phyloP scores from a whole-genome alignment of 2,888 invertebrate species.

The Nemoura dubitans region DNA sequence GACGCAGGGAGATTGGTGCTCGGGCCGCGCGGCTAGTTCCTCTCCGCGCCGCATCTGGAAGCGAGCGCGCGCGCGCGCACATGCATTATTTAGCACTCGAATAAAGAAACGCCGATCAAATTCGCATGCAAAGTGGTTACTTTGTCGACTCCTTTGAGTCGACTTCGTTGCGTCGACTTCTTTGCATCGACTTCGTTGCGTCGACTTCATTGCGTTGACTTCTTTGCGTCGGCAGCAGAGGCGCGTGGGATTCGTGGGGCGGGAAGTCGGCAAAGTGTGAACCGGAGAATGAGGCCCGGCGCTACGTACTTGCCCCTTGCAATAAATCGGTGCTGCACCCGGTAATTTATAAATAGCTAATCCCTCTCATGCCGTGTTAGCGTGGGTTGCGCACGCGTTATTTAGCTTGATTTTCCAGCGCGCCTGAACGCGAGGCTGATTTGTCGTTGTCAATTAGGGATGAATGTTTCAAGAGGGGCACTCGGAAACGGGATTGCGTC shows the following conservation, averaged over 20 bases:
- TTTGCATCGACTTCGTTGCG: too few relatives aligned
- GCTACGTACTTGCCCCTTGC: not conserved
- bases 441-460: too few relatives aligned
- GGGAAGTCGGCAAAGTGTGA: not conserved
- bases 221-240: not conserved
- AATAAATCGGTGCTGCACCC: not conserved
- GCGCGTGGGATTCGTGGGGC: not conserved
- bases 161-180: too few relatives aligned
- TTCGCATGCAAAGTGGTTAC: constrained; percentile 12
- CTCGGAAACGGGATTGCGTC: too few relatives aligned
- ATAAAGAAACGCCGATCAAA: constrained; percentile 4
- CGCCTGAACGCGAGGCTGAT: too few relatives aligned
- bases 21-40: not conserved
- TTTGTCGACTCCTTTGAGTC: not conserved
- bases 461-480: too few relatives aligned
- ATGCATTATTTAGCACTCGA: constrained; percentile 5
- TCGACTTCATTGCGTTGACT: not conserved
- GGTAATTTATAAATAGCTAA: not conserved
- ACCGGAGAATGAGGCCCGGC: not conserved
- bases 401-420: too few relatives aligned
- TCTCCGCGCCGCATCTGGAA: not conserved
- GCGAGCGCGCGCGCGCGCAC: not conserved
- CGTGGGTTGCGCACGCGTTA: too few relatives aligned
- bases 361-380: too few relatives aligned
- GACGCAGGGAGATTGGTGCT: not conserved